Evolutionary conservation across 2,888 invertebrate species (phyloP).

Genomic region (Parelbella ahira): DNA sequence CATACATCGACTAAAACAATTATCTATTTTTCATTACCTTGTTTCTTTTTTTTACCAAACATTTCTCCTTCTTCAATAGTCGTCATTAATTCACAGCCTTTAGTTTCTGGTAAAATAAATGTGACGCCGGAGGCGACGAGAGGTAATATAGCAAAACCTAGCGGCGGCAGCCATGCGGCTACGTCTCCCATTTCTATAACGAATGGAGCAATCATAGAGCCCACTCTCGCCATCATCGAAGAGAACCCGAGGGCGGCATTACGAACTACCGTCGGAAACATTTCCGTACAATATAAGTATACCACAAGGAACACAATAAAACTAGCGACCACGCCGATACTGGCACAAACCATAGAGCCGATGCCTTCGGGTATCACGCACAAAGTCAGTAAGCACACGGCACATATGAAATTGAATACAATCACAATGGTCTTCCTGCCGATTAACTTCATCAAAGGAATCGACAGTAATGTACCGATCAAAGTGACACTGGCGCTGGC

Average conservation of each 20-base stretch:
- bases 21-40: constrained; percentile 22
- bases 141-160: constrained; percentile 86
- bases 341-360: constrained; percentile 82
- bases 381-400: constrained; percentile 81
- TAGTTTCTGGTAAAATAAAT: constrained; percentile 88
- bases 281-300: constrained; percentile 92
- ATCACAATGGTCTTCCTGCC: constrained; percentile 85
- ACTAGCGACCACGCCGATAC: constrained; percentile 88
- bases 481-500: constrained; percentile 84
- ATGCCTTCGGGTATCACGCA: constrained; percentile 71
- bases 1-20: no score
- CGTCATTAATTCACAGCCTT: constrained; percentile 87
- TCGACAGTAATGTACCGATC: constrained; percentile 81
- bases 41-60: constrained; percentile 53
- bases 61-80: constrained; percentile 90
- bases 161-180: constrained; percentile 83
- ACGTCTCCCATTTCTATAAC: constrained; percentile 82
- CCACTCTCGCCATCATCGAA: constrained; percentile 93
- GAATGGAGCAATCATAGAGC: constrained; percentile 92
- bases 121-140: constrained; percentile 76
- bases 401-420: constrained; percentile 82
- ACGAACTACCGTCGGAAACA: constrained; percentile 93
- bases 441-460: constrained; percentile 82
- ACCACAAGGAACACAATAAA: constrained; percentile 92
- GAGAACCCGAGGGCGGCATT: constrained; percentile 93